phyloP scores from a whole-genome alignment of 2,113 vertebrate genomes.

The Petrocephalus zakoni region DNA sequence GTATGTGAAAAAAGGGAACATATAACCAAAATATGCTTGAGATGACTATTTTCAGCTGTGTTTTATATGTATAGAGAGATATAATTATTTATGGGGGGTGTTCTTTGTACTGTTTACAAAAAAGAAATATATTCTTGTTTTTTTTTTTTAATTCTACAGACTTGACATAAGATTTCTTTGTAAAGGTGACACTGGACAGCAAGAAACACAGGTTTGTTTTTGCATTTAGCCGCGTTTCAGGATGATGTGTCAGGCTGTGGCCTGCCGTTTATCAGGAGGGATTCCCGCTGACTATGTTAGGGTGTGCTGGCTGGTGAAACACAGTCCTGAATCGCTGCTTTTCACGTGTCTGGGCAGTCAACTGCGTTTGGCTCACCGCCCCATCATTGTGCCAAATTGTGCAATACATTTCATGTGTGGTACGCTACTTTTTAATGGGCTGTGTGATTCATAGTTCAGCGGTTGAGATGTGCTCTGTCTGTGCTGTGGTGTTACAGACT shows the following conservation, averaged over 20 bases:
- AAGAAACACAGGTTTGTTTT: background rate
- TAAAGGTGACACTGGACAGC: background rate
- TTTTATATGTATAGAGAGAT: slow-evolving; percentile 29
- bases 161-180: background rate
- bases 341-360: background rate
- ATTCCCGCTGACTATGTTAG: background rate
- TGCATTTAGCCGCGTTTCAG: background rate
- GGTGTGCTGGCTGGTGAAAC: background rate
- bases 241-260: background rate
- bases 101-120: slow-evolving; percentile 22
- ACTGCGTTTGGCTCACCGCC: background rate
- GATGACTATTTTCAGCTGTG: slow-evolving; percentile 21
- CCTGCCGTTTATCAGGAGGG: background rate
- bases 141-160: slow-evolving; percentile 26
- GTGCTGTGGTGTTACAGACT: background rate
- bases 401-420: slow-evolving; percentile 13
- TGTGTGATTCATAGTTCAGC: background rate
- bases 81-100: slow-evolving; percentile 37
- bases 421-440: slow-evolving; percentile 1
- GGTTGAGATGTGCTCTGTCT: background rate
- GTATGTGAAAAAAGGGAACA: background rate
- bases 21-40: background rate
- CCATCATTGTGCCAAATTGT: background rate
- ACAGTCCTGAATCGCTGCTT: background rate
- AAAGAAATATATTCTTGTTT: slow-evolving; percentile 26